phyloP scores from a whole-genome alignment of 2,888 invertebrate species.

The Ecliptopera silaceata region DNA sequence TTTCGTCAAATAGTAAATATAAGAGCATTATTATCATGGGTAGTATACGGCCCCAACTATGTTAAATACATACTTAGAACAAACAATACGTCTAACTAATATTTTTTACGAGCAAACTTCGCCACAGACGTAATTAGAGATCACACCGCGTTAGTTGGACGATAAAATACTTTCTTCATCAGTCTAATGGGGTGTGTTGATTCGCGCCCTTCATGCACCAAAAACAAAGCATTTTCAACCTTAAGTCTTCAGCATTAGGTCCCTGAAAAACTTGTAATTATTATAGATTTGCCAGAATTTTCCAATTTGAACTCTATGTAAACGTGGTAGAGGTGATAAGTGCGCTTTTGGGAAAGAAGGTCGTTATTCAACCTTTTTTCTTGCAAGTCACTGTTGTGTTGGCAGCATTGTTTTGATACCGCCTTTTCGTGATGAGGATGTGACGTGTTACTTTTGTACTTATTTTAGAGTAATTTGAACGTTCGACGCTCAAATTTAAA shows the following conservation, averaged over 20 bases:
- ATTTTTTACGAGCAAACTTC: constrained; percentile 22
- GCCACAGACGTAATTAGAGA: constrained; percentile 35
- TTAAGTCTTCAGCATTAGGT: constrained; percentile 2
- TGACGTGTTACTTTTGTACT: constrained; percentile 33
- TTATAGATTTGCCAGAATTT: constrained; percentile 7
- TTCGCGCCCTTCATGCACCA: constrained; percentile 42
- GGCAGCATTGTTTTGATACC: constrained; percentile 38
- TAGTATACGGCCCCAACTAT: not conserved
- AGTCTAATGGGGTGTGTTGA: constrained; percentile 60
- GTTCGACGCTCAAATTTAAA: constrained; percentile 7
- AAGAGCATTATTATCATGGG: no score
- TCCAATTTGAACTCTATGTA: constrained; percentile 23
- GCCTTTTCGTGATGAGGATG: constrained; percentile 38
- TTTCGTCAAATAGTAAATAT: no score
- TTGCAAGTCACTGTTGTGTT: constrained; percentile 50
- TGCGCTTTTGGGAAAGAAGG: constrained; percentile 22
- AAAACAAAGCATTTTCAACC: constrained; percentile 19
- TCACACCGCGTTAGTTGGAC: constrained; percentile 32
- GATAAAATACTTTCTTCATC: constrained; percentile 68
- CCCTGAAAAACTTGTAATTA: constrained; percentile 20
- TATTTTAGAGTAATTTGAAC: constrained; percentile 12
- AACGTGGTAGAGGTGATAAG: constrained; percentile 23
- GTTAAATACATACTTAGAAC: not conserved
- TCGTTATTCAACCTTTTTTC: constrained; percentile 48
- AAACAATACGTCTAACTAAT: not conserved